Percentiles rank a stretch among this genome's conserved stretches.
These are phyloP conservation scores for Charina bottae DNA, from an alignment of 2,113 vertebrate genomes.

Conservation along the genomic window DNA sequence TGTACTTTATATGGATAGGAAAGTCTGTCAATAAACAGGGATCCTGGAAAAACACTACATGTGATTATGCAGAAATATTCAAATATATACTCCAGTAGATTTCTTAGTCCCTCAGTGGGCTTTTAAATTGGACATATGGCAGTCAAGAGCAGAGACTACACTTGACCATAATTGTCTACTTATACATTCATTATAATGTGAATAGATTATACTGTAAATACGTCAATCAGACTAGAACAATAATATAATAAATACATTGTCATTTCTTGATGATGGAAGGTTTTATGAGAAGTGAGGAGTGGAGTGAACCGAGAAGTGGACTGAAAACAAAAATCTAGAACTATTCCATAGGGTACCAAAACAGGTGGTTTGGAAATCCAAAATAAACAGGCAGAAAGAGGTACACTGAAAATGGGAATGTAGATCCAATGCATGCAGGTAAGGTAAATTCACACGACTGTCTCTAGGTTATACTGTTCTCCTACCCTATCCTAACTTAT, in stretches of 20 bases:
- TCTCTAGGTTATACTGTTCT: neutral
- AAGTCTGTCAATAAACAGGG: neutral
- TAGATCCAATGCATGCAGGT: neutral
- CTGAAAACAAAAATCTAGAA: neutral
- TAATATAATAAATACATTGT: neutral
- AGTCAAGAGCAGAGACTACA: neutral
- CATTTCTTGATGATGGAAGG: slow-evolving; percentile 42
- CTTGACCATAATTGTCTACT: too few species aligned
- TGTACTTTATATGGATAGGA: neutral
- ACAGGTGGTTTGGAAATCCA: neutral
- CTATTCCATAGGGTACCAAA: neutral
- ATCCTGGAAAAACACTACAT: neutral
- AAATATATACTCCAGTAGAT: too few species aligned
- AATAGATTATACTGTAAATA: slow-evolving; percentile 51
- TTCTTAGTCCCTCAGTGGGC: too few species aligned
- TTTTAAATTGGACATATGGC: neutral
- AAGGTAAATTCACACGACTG: neutral
- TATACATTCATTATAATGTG: neutral
- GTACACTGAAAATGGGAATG: neutral
- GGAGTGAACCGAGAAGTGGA: neutral
- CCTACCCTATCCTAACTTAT: neutral
- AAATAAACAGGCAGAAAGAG: neutral
- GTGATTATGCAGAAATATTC: neutral
- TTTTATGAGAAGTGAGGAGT: neutral
- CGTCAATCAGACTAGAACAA: slow-evolving; percentile 41